These are phyloP conservation scores for Alca torda DNA, from an alignment of 2,797 vertebrate genomes.

Conservation along the genomic window DNA sequence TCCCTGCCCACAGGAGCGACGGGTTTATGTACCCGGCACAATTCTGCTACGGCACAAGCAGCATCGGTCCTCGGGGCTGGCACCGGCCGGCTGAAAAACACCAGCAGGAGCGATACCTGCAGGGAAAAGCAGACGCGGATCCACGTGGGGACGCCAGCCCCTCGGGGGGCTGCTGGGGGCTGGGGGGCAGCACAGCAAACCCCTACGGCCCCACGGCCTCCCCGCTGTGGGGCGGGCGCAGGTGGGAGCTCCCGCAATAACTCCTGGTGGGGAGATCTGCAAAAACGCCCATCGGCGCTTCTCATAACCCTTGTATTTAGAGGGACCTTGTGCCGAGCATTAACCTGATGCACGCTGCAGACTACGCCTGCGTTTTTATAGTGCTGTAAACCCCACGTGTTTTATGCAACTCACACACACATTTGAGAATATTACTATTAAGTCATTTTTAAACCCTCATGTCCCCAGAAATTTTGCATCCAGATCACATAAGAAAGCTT, in stretches of 20 bases:
- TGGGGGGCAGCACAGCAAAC: not conserved
- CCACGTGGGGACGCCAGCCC: not conserved
- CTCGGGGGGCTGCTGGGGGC: not conserved
- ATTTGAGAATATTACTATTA: not conserved
- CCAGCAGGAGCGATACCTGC: not conserved
- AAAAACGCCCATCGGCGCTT: not conserved
- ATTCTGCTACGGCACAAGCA: not conserved
- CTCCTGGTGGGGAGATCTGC: not conserved
- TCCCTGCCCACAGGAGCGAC: not conserved
- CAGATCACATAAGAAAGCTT: not conserved
- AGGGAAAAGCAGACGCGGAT: not conserved
- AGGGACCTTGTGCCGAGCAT: not conserved
- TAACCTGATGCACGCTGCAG: not conserved
- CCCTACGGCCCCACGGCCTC: not conserved
- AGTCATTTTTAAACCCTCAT: not conserved
- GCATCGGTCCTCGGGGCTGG: not conserved
- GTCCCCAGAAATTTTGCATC: not conserved
- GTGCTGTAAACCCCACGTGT: not conserved
- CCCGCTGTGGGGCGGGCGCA: not conserved
- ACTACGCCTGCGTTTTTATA: accelerated
- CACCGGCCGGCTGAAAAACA: not conserved
- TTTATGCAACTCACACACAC: not conserved
- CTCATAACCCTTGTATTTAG: not conserved
- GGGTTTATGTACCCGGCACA: not conserved
- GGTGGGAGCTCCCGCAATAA: not conserved